Evolutionary conservation across 2,797 vertebrate genomes (phyloP).

Genomic region (Tangara arthus): DNA sequence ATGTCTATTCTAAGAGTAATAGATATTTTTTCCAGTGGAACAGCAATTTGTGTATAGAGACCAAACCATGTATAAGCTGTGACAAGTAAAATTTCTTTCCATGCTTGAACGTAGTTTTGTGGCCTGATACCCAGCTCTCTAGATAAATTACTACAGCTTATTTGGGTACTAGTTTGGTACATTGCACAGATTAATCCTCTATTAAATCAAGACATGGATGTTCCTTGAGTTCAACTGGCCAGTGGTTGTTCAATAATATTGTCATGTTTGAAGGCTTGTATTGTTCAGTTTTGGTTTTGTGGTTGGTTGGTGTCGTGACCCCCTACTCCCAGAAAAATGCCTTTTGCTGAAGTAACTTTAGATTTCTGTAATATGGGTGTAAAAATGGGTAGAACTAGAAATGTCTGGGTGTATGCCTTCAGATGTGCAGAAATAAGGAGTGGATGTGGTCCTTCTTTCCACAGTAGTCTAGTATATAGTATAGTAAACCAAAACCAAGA

Average conservation of each 20-base stretch:
- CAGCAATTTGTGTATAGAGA: neutral
- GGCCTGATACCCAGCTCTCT: neutral
- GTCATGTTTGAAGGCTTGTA: neutral
- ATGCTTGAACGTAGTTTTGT: neutral
- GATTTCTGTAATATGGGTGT: neutral
- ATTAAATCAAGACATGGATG: neutral
- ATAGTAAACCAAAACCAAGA: neutral
- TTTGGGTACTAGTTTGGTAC: neutral
- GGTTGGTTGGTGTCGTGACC: neutral
- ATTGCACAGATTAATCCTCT: neutral
- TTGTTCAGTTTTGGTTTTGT: neutral
- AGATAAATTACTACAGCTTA: neutral
- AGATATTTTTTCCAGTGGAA: neutral
- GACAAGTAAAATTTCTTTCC: neutral
- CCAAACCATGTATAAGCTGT: neutral
- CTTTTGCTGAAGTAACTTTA: neutral
- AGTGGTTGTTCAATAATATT: neutral
- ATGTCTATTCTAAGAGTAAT: neutral
- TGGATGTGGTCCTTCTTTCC: neutral
- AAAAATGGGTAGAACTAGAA: neutral
- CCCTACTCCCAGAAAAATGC: neutral
- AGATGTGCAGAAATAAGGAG: neutral
- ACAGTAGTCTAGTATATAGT: neutral
- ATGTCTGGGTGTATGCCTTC: neutral
- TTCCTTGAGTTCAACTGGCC: neutral